These are phyloP conservation scores for Resseliella maxima DNA, from an alignment of 2,888 invertebrate genomes.

Conservation along the genomic window DNA sequence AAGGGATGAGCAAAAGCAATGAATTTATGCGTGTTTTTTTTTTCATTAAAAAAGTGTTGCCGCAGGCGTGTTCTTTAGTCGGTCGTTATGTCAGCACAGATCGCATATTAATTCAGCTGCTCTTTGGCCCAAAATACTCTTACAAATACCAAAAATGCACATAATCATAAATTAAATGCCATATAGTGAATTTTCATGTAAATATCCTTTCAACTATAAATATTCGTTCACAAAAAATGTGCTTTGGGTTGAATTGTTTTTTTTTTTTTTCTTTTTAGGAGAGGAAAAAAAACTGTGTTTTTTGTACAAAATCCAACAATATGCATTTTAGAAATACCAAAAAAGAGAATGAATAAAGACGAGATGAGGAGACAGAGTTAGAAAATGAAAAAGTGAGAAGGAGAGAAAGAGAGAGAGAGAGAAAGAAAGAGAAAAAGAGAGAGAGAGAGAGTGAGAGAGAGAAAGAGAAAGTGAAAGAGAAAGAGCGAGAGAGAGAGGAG, in stretches of 20 bases:
- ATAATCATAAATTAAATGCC: constrained; percentile 38
- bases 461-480: too few species aligned
- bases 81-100: constrained; percentile 35
- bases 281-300: neutral
- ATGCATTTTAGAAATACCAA: too few species aligned
- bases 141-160: constrained; percentile 46
- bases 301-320: neutral
- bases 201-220: constrained; percentile 40
- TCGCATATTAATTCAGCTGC: constrained; percentile 55
- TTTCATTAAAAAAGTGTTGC: neutral
- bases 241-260: too few species aligned
- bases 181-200: constrained; percentile 54
- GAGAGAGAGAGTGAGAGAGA: too few species aligned
- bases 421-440: too few species aligned
- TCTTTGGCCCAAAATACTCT: neutral
- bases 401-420: too few species aligned
- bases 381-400: too few species aligned
- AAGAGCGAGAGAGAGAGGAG: too few species aligned
- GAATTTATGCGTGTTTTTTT: constrained; percentile 19
- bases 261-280: neutral
- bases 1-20: constrained; percentile 2
- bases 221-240: neutral
- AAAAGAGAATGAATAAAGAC: too few species aligned
- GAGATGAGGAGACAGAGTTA: too few species aligned
- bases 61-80: neutral